A percentile compares a stretch with the other conserved stretches of the same genome.
Evolutionary conservation across 2,888 invertebrate species (phyloP).

Genomic region (Platycnemis pennipes): DNA sequence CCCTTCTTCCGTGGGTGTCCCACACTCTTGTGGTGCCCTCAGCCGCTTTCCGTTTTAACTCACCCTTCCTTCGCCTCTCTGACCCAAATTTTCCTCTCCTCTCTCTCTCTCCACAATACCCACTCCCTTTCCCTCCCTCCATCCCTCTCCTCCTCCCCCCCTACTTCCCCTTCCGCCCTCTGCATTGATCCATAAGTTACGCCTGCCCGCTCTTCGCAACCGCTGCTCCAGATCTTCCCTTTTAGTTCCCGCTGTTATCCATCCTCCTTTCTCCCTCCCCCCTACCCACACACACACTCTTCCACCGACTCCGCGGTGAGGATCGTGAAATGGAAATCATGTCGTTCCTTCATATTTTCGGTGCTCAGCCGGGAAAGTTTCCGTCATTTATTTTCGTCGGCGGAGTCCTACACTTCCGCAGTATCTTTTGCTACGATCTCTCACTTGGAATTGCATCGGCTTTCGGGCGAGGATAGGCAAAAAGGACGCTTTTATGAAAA

Average conservation of each 20-base stretch:
- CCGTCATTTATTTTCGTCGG: too few species aligned
- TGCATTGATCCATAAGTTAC: conserved; percentile 25
- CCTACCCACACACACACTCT: background rate
- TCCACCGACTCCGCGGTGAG: too few species aligned
- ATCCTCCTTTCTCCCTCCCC: background rate
- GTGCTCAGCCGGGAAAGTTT: too few species aligned
- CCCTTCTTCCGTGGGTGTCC: background rate
- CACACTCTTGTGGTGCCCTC: background rate
- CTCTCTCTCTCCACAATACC: background rate
- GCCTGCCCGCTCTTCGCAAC: background rate
- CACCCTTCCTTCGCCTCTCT: background rate
- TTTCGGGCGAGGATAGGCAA: too few species aligned
- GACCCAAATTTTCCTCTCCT: conserved; percentile 26
- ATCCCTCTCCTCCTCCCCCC: background rate
- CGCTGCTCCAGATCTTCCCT: conserved; percentile 40
- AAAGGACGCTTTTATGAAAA: too few species aligned
- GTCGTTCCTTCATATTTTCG: too few species aligned
- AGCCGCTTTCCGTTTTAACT: background rate
- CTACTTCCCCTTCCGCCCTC: background rate
- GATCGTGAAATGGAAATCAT: too few species aligned
- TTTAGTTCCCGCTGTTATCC: background rate
- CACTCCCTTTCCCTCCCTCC: background rate
- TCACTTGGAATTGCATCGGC: too few species aligned
- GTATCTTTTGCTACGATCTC: too few species aligned
- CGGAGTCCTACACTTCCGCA: too few species aligned